Evolutionary conservation across 2,797 vertebrate genomes (phyloP), one percentile per base, ranked within the genome.

Genomic region (Cephalopachus bancanus): DNA sequence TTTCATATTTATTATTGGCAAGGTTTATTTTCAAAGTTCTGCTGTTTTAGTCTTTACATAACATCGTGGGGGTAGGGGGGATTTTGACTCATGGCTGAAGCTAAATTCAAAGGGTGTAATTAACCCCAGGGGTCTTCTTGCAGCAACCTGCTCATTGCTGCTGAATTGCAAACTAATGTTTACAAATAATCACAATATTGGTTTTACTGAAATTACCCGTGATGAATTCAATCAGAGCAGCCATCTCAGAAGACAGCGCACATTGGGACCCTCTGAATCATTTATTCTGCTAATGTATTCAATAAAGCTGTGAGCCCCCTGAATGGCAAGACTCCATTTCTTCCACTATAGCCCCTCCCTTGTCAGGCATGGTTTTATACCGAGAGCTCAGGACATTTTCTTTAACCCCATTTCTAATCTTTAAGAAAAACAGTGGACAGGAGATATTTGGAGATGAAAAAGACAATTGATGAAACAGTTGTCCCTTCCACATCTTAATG

Each of bases 111-210:
- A 95, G 83, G 93, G 62, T 83, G 6, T 97, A 95, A 95, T 97
- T 98, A 96, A 97, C 95, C 93, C 88, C 91, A 76, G 93, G 95
- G 93, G 93, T 96, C 94, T 90, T 79, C 91, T 94, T 89, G 85
- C 80, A 83, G 79, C 95, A 83, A 97, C 95, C 86, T 97, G 89
- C 96, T 69, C 20, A 55, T 89, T 92, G 97, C 93, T 96, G 94
- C 95, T 97, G 95, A 96, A 91, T 87, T 37, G 67, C 94, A 95
- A 98, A 84, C 96, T 97, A 95, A 75, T 97, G 59, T 96, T 97
- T 96, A 96, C 75, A 97, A 97, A 97, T 98, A 98, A 98, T 98
- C 96, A 95, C 89, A 72, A 89, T 91, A 96, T 95, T 97, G 97
- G 95, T 95, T 96, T 97, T 98, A 65, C 95, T 93, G 37, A 93